A percentile compares a stretch with the other conserved stretches of the same genome.
Conservation (phyloP, 2,888 invertebrate species). For the Sarcophaga carnaria region DNA sequence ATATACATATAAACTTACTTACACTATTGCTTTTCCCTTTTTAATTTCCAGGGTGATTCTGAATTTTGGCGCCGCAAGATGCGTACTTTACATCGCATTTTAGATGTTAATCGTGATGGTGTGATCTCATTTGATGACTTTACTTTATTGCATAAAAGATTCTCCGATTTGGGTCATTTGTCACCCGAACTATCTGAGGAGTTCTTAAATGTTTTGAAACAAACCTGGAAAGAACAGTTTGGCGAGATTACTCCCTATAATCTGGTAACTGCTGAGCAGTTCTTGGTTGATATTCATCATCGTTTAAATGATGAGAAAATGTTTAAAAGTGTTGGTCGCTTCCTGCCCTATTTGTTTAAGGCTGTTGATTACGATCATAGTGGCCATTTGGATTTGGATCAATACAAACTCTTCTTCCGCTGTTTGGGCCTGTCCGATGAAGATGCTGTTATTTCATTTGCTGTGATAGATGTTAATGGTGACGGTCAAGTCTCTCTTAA, state of each 20-base stretch:
- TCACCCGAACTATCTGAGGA: constrained; percentile 86
- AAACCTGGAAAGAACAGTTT: constrained; percentile 93
- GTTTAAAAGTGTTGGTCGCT: constrained; percentile 88
- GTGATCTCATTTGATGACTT: constrained; percentile 92
- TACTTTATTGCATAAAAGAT: constrained; percentile 87
- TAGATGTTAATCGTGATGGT: constrained; percentile 93
- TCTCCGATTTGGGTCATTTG: constrained; percentile 89
- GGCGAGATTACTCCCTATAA: constrained; percentile 91
- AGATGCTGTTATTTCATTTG: constrained; percentile 90
- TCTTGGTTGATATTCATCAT: constrained; percentile 91
- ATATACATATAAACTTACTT: no score
- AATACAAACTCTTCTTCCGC: constrained; percentile 91
- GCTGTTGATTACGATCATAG: constrained; percentile 91
- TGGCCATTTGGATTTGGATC: constrained; percentile 90
- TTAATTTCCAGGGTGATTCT: constrained; percentile 78
- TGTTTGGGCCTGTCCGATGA: constrained; percentile 89
- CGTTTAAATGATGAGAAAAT: constrained; percentile 89
- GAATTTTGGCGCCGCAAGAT: constrained; percentile 93
- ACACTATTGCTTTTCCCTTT: neutral
- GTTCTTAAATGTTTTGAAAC: constrained; percentile 88
- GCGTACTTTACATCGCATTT: constrained; percentile 90
- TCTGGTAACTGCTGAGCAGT: constrained; percentile 91
- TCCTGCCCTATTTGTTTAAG: constrained; percentile 92
- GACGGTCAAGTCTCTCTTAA: constrained; percentile 89
- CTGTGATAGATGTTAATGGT: constrained; percentile 89